Percentiles rank a stretch among this genome's conserved stretches.
Evolutionary conservation across 2,797 vertebrate genomes (phyloP).

Genomic region (Myotis planiceps): DNA sequence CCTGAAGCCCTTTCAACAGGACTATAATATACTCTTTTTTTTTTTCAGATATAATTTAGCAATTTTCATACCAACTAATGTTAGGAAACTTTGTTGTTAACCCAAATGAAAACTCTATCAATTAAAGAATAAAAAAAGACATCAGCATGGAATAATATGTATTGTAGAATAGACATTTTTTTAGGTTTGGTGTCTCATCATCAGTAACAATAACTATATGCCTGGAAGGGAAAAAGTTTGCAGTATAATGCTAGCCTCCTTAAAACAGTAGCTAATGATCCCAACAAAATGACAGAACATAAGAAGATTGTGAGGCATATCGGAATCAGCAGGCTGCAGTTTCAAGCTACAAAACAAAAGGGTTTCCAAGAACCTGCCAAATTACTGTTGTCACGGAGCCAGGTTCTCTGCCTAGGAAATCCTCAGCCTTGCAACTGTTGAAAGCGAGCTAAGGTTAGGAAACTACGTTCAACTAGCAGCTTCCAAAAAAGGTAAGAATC

Average conservation of each 20-base stretch:
- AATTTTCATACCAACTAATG: not conserved
- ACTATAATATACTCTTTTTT: not conserved
- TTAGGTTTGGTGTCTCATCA: not conserved
- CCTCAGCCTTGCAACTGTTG: not conserved
- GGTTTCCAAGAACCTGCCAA: slow-evolving; percentile 68
- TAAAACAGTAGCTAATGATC: slow-evolving; percentile 20
- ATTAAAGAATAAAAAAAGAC: not conserved
- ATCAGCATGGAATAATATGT: not conserved
- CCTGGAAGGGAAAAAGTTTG: slow-evolving; percentile 3
- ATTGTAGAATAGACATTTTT: not conserved
- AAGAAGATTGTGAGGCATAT: not conserved
- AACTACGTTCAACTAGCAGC: not conserved
- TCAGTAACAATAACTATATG: not conserved
- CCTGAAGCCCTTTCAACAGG: not conserved
- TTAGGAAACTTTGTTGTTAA: not conserved
- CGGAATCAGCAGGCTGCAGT: not conserved
- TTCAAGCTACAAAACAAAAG: slow-evolving; percentile 67
- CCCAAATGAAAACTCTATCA: not conserved
- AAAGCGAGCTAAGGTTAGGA: slow-evolving; percentile 14
- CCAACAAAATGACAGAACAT: not conserved
- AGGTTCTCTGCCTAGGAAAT: slow-evolving; percentile 42
- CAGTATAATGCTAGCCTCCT: not conserved
- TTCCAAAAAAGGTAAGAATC: not conserved
- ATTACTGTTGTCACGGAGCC: slow-evolving; percentile 52
- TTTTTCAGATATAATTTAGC: not conserved